phyloP scores from a whole-genome alignment of 2,888 invertebrate species.

The Eledone cirrhosa region DNA sequence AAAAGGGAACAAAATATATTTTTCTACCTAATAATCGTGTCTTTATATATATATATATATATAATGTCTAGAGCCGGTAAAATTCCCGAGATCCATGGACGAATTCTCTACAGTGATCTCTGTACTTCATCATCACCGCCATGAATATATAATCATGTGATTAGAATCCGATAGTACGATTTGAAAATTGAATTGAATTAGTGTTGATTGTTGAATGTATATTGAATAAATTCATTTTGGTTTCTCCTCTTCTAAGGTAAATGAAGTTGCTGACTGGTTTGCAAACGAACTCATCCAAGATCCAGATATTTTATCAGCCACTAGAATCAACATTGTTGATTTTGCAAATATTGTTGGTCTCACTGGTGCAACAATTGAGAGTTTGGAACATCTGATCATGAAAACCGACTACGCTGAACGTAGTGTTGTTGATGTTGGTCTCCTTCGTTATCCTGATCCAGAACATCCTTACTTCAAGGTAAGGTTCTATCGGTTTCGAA shows the following conservation, averaged over 20 bases:
- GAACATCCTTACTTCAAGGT: slow-evolving; percentile 25
- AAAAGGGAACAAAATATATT: too few relatives aligned
- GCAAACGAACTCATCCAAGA: not conserved
- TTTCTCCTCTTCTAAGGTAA: not conserved
- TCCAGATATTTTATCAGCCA: not conserved
- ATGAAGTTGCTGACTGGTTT: not conserved
- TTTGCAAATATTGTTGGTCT: slow-evolving; percentile 1
- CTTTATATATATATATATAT: too few relatives aligned
- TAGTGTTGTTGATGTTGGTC: slow-evolving; percentile 5
- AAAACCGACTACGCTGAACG: not conserved
- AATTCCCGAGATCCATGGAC: too few relatives aligned
- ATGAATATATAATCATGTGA: too few relatives aligned
- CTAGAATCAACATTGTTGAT: slow-evolving; percentile 9
- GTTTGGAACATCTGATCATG: not conserved
- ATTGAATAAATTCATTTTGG: not conserved
- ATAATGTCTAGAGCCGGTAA: too few relatives aligned
- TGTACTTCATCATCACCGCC: too few relatives aligned
- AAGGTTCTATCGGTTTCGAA: too few relatives aligned
- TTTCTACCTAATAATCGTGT: too few relatives aligned
- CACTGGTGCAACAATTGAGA: slow-evolving; percentile 1
- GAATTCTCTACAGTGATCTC: too few relatives aligned
- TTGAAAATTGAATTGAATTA: too few relatives aligned
- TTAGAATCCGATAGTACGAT: too few relatives aligned
- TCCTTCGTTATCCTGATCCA: not conserved
- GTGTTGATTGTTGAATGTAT: not conserved